Percentiles rank a stretch among this genome's conserved stretches.
Evolutionary conservation across 2,797 vertebrate genomes (phyloP).

Genomic region (Buphagus erythrorhynchus): DNA sequence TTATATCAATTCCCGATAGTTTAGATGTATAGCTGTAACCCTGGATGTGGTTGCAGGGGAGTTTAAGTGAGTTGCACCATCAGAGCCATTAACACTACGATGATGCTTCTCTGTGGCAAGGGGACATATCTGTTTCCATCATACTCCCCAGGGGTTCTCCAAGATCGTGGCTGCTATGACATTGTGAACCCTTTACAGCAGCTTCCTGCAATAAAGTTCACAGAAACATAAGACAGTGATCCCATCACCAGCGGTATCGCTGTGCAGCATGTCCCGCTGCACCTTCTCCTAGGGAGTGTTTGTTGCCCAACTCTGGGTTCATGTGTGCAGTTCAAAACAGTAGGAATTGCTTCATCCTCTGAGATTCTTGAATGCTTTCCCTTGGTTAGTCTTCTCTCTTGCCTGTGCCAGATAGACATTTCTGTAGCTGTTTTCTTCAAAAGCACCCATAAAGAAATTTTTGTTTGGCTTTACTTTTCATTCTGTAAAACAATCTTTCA

Average conservation of each 20-base stretch:
- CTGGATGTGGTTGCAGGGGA: not conserved
- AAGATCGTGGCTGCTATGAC: not conserved
- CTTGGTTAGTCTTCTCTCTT: slow-evolving; percentile 22
- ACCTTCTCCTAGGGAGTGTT: not conserved
- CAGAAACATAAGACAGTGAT: not conserved
- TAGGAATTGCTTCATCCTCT: slow-evolving; percentile 59
- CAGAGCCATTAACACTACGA: not conserved
- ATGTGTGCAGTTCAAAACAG: slow-evolving; percentile 40
- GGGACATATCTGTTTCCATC: not conserved
- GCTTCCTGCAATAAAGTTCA: not conserved
- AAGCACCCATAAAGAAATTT: slow-evolving; percentile 29
- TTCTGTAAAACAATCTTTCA: slow-evolving; percentile 33
- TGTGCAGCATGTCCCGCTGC: not conserved
- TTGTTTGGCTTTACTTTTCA: slow-evolving; percentile 19
- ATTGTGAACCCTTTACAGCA: not conserved
- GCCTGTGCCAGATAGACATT: slow-evolving; percentile 1
- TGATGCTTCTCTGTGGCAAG: not conserved
- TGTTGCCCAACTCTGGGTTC: not conserved
- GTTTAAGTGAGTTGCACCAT: not conserved
- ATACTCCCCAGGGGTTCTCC: not conserved
- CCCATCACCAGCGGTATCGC: accelerated
- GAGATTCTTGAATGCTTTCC: slow-evolving; percentile 45
- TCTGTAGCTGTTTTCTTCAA: slow-evolving; percentile 36
- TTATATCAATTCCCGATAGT: not conserved
- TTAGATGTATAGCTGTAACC: not conserved